Percentiles rank a stretch among this genome's conserved stretches.
Conservation (phyloP, 2,113 vertebrate species). For the Galeopterus variegatus region DNA sequence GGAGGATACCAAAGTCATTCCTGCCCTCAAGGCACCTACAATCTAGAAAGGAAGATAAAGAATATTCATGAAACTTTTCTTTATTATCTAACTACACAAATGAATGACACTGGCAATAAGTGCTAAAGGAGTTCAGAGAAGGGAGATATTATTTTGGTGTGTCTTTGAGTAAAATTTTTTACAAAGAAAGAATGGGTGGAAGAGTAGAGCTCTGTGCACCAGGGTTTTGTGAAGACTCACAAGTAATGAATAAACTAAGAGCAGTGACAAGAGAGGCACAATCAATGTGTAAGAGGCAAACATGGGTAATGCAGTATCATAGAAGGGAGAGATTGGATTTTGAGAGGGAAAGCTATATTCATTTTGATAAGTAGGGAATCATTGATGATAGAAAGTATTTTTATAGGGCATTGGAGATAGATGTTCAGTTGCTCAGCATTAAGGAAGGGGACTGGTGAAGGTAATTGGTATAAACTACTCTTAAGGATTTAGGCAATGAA, state of each 20-base stretch:
- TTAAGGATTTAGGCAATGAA: slow-evolving; percentile 22
- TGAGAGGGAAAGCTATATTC: not conserved
- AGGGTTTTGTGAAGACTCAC: not conserved
- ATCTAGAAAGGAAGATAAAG: slow-evolving; percentile 21
- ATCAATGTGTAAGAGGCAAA: not conserved
- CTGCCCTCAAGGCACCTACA: not conserved
- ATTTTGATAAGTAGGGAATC: not conserved
- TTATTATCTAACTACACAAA: slow-evolving; percentile 11
- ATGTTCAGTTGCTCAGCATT: not conserved
- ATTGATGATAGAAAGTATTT: not conserved
- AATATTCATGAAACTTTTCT: not conserved
- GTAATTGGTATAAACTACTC: not conserved
- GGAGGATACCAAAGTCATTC: not conserved
- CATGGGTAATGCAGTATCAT: no score
- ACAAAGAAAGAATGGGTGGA: slow-evolving; percentile 8
- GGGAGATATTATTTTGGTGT: slow-evolving; percentile 10
- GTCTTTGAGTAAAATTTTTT: slow-evolving; percentile 35
- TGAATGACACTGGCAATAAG: not conserved
- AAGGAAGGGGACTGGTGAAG: not conserved
- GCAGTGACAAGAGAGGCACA: not conserved
- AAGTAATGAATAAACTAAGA: not conserved
- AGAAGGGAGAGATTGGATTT: not conserved
- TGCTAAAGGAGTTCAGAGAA: not conserved
- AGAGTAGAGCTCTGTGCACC: not conserved
- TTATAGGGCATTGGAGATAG: not conserved